These are phyloP conservation scores for Heliconius hermathena DNA, from an alignment of 1,140 invertebrate species.

Conservation along the genomic window DNA sequence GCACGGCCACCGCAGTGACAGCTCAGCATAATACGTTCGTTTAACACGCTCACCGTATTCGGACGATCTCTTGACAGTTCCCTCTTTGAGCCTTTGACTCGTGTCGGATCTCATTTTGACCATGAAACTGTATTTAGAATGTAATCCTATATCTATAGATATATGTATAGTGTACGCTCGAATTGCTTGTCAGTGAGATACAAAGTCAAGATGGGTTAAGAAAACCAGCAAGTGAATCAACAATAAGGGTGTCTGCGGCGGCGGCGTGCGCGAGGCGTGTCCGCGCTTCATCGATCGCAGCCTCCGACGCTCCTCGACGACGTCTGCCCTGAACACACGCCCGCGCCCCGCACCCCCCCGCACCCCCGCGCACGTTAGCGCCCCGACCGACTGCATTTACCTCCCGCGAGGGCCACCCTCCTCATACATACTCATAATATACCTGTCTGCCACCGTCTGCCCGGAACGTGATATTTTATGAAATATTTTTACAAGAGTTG, in stretches of 20 bases:
- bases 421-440: constrained; percentile 49
- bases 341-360: constrained; percentile 36
- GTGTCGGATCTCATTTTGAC: constrained; percentile 36
- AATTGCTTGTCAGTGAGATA: constrained; percentile 20
- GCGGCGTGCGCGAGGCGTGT: constrained; percentile 77
- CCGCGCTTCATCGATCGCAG: constrained; percentile 81
- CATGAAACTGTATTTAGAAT: constrained; percentile 14
- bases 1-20: constrained; percentile 66
- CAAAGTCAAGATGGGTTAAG: constrained; percentile 18
- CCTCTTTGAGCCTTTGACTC: constrained; percentile 38
- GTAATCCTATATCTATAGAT: neutral
- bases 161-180: neutral
- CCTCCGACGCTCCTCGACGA: constrained; percentile 77
- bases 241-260: constrained; percentile 61
- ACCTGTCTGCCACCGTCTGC: constrained; percentile 63
- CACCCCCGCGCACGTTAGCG: constrained; percentile 71
- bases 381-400: constrained; percentile 79
- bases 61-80: constrained; percentile 68
- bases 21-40: constrained; percentile 70
- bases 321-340: constrained; percentile 61
- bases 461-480: constrained; percentile 35
- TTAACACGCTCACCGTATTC: constrained; percentile 75
- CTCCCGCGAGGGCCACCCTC: constrained; percentile 62
- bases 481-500: constrained; percentile 38
- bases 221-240: constrained; percentile 57